phyloP scores from a whole-genome alignment of 2,888 invertebrate species.

The Dicyrtoma fusca region DNA sequence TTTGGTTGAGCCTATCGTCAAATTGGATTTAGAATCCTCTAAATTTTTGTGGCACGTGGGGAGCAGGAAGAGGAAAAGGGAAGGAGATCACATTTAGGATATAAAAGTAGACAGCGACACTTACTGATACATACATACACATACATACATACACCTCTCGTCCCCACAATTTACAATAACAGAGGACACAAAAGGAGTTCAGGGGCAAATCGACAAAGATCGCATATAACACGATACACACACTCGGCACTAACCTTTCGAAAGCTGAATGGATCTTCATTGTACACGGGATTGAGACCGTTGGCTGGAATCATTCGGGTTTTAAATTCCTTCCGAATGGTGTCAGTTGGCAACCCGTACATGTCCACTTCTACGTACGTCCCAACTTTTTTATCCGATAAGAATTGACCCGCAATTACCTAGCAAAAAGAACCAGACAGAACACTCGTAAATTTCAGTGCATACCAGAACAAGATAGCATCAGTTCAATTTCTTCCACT shows the following conservation, averaged over 20 bases:
- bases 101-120: too few species aligned
- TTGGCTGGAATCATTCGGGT: constrained; percentile 96
- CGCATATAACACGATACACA: too few species aligned
- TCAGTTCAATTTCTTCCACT: too few species aligned
- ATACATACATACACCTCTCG: too few species aligned
- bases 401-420: constrained; percentile 98
- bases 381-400: constrained; percentile 97
- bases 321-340: constrained; percentile 96
- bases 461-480: neutral
- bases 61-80: neutral
- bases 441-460: neutral
- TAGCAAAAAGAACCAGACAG: constrained; percentile 58
- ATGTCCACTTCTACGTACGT: constrained; percentile 99
- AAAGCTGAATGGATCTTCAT: constrained; percentile 97
- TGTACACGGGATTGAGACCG: constrained; percentile 98
- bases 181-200: too few species aligned
- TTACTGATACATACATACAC: too few species aligned
- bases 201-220: too few species aligned
- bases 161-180: too few species aligned
- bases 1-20: constrained; percentile 7
- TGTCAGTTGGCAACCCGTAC: constrained; percentile 95
- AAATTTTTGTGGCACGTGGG: neutral
- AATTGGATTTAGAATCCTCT: neutral
- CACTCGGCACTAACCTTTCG: constrained; percentile 71
- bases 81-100: too few species aligned